phyloP scores from a whole-genome alignment of 2,888 invertebrate genomes.

The Drosophila recens region DNA sequence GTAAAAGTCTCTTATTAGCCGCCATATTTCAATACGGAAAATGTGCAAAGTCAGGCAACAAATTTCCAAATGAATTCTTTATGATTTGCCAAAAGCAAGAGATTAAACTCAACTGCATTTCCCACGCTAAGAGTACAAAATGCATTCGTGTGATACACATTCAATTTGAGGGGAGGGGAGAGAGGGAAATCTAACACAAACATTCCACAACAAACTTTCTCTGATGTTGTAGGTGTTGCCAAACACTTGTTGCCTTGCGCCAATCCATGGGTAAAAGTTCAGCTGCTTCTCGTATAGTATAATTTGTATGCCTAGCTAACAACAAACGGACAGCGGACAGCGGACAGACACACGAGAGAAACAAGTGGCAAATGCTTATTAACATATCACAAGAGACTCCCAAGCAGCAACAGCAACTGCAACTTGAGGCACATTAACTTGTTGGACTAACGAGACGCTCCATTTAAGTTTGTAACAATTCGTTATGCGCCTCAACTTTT shows the following conservation, averaged over 20 bases:
- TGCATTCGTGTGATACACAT: constrained; percentile 60
- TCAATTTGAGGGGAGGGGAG: constrained; percentile 12
- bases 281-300: constrained; percentile 58
- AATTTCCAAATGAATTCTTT: constrained; percentile 47
- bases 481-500: constrained; percentile 70
- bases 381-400: constrained; percentile 72
- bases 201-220: constrained; percentile 63
- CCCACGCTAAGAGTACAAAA: constrained; percentile 62
- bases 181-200: constrained; percentile 15
- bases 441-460: constrained; percentile 79
- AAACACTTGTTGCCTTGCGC: constrained; percentile 72
- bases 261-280: constrained; percentile 43
- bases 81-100: constrained; percentile 45
- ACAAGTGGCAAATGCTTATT: constrained; percentile 79
- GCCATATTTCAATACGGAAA: constrained; percentile 32
- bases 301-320: constrained; percentile 62
- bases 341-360: constrained; percentile 23
- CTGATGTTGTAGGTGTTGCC: constrained; percentile 74
- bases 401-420: constrained; percentile 8
- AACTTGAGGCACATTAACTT: constrained; percentile 71
- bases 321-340: not conserved
- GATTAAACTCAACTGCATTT: constrained; percentile 45
- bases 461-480: constrained; percentile 82
- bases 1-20: constrained; percentile 41
- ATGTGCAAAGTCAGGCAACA: constrained; percentile 44